Evolutionary conservation across 2,888 invertebrate species (phyloP).

Genomic region (Caradrina kadenii): DNA sequence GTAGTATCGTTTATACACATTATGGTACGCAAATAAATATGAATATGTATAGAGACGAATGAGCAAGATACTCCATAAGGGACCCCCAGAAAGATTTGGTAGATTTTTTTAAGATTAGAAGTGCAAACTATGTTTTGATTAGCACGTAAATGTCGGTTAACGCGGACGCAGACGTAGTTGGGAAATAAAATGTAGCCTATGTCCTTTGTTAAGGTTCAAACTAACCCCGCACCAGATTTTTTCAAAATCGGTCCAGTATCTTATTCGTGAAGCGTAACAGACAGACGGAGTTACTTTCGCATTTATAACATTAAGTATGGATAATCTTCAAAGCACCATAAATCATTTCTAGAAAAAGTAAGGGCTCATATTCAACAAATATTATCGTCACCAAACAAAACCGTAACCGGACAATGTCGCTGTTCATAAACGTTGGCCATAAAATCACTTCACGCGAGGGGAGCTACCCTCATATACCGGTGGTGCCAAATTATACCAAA

Average conservation of each 20-base stretch:
- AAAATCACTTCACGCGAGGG: conserved; percentile 54
- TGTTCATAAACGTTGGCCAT: conserved; percentile 53
- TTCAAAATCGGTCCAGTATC: no score
- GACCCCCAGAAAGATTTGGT: background rate
- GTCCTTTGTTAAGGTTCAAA: no score
- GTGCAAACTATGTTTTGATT: background rate
- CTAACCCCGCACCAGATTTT: no score
- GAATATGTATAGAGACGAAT: background rate
- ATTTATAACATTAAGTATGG: no score
- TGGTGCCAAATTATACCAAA: conserved; percentile 73
- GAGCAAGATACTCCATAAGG: background rate
- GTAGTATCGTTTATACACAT: no score
- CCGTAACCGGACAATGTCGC: conserved; percentile 42
- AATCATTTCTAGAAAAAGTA: background rate
- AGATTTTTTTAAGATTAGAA: background rate
- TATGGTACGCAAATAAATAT: no score
- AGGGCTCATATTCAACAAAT: conserved; percentile 22
- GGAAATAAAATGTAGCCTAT: no score
- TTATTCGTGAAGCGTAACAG: no score
- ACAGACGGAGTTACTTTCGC: no score
- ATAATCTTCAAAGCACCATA: background rate
- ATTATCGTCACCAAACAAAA: conserved; percentile 47
- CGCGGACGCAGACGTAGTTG: no score
- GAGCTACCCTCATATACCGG: conserved; percentile 47
- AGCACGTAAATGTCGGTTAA: no score